These are phyloP conservation scores for Cephus pulcher DNA, from an alignment of 2,888 invertebrate genomes.

Conservation along the genomic window DNA sequence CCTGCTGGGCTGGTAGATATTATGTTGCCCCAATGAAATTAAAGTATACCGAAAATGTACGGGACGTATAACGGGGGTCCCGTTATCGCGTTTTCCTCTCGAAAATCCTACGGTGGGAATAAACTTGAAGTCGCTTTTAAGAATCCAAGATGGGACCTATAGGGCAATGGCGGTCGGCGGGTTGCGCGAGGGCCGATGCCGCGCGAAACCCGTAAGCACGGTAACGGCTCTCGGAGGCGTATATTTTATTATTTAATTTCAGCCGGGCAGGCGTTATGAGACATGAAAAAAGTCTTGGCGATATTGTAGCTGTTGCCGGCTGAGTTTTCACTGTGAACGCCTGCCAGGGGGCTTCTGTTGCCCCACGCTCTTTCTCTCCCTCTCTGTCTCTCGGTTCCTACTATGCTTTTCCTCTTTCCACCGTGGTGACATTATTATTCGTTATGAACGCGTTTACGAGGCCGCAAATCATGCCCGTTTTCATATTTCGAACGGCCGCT, in stretches of 20 bases:
- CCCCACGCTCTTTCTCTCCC: constrained; percentile 1
- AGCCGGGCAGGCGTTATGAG: constrained; percentile 56
- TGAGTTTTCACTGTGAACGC: constrained; percentile 52
- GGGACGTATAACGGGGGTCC: background rate
- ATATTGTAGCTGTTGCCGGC: constrained; percentile 54
- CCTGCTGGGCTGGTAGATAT: background rate
- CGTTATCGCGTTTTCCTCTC: background rate
- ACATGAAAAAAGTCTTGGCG: constrained; percentile 60
- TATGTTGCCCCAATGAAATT: background rate
- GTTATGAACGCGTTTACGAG: constrained; percentile 67
- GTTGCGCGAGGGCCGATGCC: background rate
- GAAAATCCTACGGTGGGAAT: background rate
- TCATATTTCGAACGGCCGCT: constrained; percentile 66
- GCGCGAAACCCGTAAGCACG: constrained; percentile 17
- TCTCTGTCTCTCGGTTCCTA: background rate
- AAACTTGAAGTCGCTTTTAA: background rate
- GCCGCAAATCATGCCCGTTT: constrained; percentile 66
- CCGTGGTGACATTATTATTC: constrained; percentile 66
- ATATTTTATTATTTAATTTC: constrained; percentile 67
- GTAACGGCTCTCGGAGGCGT: constrained; percentile 34
- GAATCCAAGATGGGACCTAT: background rate
- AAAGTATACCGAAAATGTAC: background rate
- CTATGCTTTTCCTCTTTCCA: background rate
- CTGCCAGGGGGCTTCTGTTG: constrained; percentile 32
- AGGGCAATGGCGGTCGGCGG: background rate